phyloP scores from a whole-genome alignment of 2,113 vertebrate genomes.

The Corythoichthys intestinalis region DNA sequence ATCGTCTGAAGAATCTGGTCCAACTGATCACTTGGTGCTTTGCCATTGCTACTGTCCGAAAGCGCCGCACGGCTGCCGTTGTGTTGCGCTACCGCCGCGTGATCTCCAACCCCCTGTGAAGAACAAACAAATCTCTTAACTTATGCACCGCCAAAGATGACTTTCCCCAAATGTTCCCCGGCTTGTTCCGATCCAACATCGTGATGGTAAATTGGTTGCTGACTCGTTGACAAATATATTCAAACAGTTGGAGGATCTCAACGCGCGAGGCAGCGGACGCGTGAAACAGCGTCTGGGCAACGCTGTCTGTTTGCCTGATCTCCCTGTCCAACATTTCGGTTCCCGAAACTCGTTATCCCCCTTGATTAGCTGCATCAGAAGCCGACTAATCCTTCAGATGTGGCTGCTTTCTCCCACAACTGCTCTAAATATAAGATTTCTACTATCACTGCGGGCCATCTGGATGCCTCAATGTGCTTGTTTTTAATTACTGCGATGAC shows the following conservation, averaged over 20 bases:
- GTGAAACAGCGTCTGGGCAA: too few relatives aligned
- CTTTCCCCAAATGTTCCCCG: too few relatives aligned
- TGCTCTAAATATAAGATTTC: conserved; percentile 62
- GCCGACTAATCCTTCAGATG: conserved; percentile 61
- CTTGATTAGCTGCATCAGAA: conserved; percentile 59
- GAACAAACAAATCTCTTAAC: not conserved
- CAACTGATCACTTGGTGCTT: conserved; percentile 76
- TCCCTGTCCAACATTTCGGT: not conserved
- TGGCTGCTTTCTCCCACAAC: conserved; percentile 56
- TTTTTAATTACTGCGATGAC: conserved; percentile 59
- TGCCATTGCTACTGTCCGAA: conserved; percentile 68
- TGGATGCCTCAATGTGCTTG: conserved; percentile 52
- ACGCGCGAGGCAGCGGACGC: too few relatives aligned
- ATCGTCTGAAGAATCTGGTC: conserved; percentile 83
- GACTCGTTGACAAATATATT: too few relatives aligned
- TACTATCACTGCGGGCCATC: conserved; percentile 52
- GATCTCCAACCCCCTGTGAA: conserved; percentile 62
- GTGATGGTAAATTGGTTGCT: too few relatives aligned
- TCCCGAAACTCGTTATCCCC: conserved; percentile 51
- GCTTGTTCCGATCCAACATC: too few relatives aligned
- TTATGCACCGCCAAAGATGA: too few relatives aligned
- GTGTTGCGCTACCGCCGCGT: conserved; percentile 68
- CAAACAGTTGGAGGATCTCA: too few relatives aligned
- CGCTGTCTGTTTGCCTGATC: not conserved
- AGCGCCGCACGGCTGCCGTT: conserved; percentile 73